phyloP scores from a whole-genome alignment of 2,113 vertebrate genomes.

The Dicrurus megarhynchus region DNA sequence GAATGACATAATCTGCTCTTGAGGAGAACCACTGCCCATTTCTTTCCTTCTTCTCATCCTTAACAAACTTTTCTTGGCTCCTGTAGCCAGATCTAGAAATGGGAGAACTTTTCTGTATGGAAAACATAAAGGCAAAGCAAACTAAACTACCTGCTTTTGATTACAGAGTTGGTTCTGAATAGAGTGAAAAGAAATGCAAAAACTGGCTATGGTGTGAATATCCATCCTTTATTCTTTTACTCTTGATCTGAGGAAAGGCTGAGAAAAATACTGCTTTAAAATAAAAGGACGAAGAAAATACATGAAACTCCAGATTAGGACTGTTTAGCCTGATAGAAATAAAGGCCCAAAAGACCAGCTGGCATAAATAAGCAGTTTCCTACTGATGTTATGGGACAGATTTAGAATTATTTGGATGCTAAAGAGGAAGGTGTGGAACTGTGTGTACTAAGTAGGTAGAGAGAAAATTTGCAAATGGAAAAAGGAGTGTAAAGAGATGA shows the following conservation, averaged over 20 bases:
- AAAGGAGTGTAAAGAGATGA: not conserved
- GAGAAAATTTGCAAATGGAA: not conserved
- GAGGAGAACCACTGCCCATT: not conserved
- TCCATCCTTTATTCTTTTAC: not conserved
- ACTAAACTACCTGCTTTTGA: not conserved
- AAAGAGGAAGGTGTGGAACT: not conserved
- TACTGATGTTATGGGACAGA: not conserved
- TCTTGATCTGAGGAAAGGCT: not conserved
- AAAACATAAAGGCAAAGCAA: not conserved
- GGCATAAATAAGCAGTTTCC: not conserved
- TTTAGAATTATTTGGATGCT: not conserved
- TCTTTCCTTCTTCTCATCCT: not conserved
- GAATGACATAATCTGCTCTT: not conserved
- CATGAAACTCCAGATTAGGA: not conserved
- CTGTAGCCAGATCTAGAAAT: not conserved
- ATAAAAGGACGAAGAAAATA: not conserved
- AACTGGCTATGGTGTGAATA: not conserved
- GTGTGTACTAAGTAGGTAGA: not conserved
- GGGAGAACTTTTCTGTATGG: not conserved
- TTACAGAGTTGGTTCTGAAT: not conserved
- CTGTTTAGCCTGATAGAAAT: not conserved
- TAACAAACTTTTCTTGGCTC: not conserved
- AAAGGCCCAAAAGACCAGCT: not conserved
- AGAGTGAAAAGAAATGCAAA: not conserved
- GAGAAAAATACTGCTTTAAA: not conserved